Evolutionary conservation across 2,888 invertebrate genomes (phyloP).

Genomic region (Melinaea marsaeus): DNA sequence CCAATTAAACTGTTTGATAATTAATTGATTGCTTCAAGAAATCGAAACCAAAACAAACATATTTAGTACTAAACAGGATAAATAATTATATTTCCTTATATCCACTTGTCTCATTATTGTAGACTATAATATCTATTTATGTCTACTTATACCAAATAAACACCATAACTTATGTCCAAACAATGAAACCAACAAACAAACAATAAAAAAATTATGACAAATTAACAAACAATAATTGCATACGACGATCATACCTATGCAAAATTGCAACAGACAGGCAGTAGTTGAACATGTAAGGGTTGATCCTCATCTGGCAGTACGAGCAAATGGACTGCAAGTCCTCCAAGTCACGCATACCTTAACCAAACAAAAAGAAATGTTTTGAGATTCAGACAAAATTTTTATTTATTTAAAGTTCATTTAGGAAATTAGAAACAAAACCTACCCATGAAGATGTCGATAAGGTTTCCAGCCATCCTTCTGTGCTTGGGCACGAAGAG

Average conservation of each 20-base stretch:
- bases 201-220: background rate
- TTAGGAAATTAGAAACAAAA: constrained; percentile 1
- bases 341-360: constrained; percentile 83
- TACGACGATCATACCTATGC: constrained; percentile 73
- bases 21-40: too few relatives aligned
- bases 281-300: constrained; percentile 87
- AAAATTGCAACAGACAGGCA: constrained; percentile 84
- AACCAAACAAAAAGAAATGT: constrained; percentile 1
- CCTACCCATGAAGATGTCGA: constrained; percentile 82
- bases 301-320: constrained; percentile 83
- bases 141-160: too few relatives aligned
- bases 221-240: background rate
- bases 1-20: too few relatives aligned
- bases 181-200: background rate
- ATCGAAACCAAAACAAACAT: too few relatives aligned
- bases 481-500: constrained; percentile 84
- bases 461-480: constrained; percentile 80
- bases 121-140: too few relatives aligned
- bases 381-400: background rate
- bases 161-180: too few relatives aligned
- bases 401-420: too few relatives aligned
- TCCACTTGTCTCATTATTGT: too few relatives aligned
- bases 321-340: constrained; percentile 83
- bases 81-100: too few relatives aligned
- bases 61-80: too few relatives aligned